phyloP scores from a whole-genome alignment of 2,797 vertebrate species.

The Champsocephalus esox region DNA sequence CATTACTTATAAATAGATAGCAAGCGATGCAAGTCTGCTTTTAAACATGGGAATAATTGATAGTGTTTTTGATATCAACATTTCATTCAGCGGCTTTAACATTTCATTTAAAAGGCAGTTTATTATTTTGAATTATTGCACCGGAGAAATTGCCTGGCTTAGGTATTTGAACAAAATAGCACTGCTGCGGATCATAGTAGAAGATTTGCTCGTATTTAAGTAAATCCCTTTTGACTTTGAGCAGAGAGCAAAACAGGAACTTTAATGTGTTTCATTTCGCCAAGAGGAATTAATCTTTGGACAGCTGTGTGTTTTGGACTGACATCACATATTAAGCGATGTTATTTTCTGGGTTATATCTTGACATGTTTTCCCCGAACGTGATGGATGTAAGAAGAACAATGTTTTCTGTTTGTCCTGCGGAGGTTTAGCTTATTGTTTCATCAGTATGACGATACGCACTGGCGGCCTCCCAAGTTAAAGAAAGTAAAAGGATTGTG shows the following conservation, averaged over 20 bases:
- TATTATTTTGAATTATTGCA: background rate
- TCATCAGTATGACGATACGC: background rate
- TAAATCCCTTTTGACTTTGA: slow-evolving; percentile 42
- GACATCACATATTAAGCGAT: background rate
- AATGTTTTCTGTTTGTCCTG: background rate
- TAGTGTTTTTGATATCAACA: background rate
- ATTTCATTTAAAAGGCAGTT: background rate
- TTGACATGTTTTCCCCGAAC: background rate
- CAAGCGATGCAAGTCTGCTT: no score
- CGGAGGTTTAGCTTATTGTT: background rate
- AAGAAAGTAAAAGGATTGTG: background rate
- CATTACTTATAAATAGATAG: no score
- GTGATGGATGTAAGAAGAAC: slow-evolving; percentile 13
- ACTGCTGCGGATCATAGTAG: slow-evolving; percentile 26
- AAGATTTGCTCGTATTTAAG: slow-evolving; percentile 29
- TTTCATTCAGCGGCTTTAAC: background rate
- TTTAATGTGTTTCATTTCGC: slow-evolving; percentile 18
- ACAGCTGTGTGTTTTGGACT: slow-evolving; percentile 15
- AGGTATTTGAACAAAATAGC: slow-evolving; percentile 17
- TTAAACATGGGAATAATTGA: slow-evolving; percentile 3
- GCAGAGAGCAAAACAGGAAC: slow-evolving; percentile 3
- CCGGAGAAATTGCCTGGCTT: background rate
- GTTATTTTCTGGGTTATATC: background rate
- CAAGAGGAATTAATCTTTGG: slow-evolving; percentile 3
- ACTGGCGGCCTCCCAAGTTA: background rate